Conservation (phyloP, 2,797 vertebrate species). For the Chelon labrosus region DNA sequence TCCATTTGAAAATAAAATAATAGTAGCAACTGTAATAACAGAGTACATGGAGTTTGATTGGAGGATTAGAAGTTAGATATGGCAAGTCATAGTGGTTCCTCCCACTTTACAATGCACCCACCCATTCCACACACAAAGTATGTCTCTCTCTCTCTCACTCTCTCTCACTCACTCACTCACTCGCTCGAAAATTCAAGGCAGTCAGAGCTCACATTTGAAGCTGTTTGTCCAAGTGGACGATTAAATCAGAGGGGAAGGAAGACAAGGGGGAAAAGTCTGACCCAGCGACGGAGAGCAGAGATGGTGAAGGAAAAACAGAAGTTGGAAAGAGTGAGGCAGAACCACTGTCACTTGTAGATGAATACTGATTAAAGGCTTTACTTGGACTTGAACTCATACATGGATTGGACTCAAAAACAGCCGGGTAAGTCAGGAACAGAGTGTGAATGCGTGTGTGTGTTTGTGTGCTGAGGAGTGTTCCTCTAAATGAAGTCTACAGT, state of each 20-base stretch:
- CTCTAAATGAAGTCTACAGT: conserved; percentile 3
- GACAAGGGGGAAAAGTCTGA: not conserved
- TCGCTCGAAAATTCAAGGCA: conserved; percentile 2
- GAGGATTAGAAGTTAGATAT: too few relatives aligned
- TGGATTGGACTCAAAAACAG: conserved; percentile 21
- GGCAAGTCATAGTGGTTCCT: conserved; percentile 30
- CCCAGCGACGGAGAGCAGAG: not conserved
- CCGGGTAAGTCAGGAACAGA: conserved; percentile 37
- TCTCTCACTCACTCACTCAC: not conserved
- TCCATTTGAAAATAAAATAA: too few relatives aligned
- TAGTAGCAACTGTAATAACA: too few relatives aligned
- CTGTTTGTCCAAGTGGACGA: not conserved
- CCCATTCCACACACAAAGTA: not conserved
- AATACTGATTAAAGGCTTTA: not conserved
- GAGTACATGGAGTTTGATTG: too few relatives aligned
- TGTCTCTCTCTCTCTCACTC: not conserved
- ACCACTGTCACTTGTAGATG: not conserved
- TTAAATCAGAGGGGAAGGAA: not conserved
- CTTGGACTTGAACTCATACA: conserved; percentile 6
- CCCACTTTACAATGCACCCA: conserved; percentile 14
- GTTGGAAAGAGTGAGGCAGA: not conserved
- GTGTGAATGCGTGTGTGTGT: not conserved
- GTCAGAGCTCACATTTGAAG: not conserved
- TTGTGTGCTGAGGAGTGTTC: not conserved
- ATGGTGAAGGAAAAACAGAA: not conserved